Percentiles rank a stretch among this genome's conserved stretches.
Conservation (phyloP, 2,888 invertebrate genomes). For the Panopea generosa region DNA sequence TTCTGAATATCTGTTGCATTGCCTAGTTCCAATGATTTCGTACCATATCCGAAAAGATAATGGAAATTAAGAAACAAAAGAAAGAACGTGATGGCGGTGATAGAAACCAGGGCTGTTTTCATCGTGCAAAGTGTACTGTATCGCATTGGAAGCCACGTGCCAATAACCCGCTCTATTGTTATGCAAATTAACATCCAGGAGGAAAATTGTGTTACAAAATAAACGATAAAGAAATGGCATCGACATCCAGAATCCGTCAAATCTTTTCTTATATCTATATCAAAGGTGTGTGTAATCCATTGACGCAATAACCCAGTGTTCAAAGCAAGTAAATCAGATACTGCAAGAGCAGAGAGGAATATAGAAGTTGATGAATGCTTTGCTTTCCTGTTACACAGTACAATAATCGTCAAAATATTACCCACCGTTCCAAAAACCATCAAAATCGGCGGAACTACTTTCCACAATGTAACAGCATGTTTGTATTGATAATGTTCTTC, state of each 20-base stretch:
- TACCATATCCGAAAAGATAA: constrained; percentile 44
- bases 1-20: constrained; percentile 7
- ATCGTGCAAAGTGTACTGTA: constrained; percentile 8
- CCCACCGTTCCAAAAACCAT: not conserved
- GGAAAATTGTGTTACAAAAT: constrained; percentile 45
- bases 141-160: constrained; percentile 36
- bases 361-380: not conserved
- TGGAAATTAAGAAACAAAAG: constrained; percentile 33
- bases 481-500: not conserved
- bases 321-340: constrained; percentile 6
- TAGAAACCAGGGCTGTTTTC: constrained; percentile 9
- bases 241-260: constrained; percentile 28
- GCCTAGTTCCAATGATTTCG: constrained; percentile 4
- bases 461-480: not conserved
- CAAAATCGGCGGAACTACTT: not conserved
- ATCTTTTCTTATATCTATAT: constrained; percentile 31
- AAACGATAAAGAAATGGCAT: constrained; percentile 42
- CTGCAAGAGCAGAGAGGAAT: not conserved
- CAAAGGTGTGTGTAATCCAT: constrained; percentile 24
- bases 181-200: constrained; percentile 53
- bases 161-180: constrained; percentile 37
- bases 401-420: not conserved
- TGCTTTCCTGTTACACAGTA: not conserved
- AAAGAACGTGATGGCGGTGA: constrained; percentile 6
- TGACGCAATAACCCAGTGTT: constrained; percentile 2